Evolutionary conservation across 2,888 invertebrate genomes (phyloP), one percentile per base, ranked within the genome.

Genomic region (Vesta saturnalis): DNA sequence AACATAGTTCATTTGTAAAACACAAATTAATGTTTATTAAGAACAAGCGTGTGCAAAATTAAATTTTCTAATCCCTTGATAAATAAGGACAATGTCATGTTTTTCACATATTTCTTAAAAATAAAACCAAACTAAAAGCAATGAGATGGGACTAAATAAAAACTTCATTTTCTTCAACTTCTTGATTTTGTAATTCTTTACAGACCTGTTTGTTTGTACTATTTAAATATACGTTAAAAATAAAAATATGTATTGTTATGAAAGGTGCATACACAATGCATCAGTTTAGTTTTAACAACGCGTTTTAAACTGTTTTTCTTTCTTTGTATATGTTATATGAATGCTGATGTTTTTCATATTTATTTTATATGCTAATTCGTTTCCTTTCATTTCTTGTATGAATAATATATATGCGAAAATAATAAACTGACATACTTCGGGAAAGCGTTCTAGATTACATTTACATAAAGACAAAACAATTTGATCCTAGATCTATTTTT

Each of bases 351-450:
- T 39, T 39, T 39, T 39, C 39, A n/a, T 39, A 39, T 1, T 39
- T 39, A 39, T 39, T 39, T 39, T 39, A 39, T 39, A 39, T 39
- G 39, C 39, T 39, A 39, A 39, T 39, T 39, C n/a, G 39, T 39
- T 39, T 39, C 39, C 39, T 39, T 39, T 39, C 39, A 39, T 39
- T 39, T 39, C 39, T 39, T 39, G 39, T 39, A 39, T 39, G 39
- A 39, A 39, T 39, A 39, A 39, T 39, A 39, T 39, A 39, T 39
- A 39, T 39, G 39, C 39, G 39, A 39, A 39, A 39, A 39, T 39
- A 39, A 39, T 39, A 39, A 39, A 39, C 39, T 39, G 39, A n/a
- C 39, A 39, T 39, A 39, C 39, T 39, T 39, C 39, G 39, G 39
- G 39, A 39, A 39, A 39, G 8, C 39, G 39, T 39, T 39, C 39